Percentiles rank a stretch among this genome's conserved stretches.
Evolutionary conservation across 2,113 vertebrate genomes (phyloP).

Genomic region (Poeciliopsis retropinna): DNA sequence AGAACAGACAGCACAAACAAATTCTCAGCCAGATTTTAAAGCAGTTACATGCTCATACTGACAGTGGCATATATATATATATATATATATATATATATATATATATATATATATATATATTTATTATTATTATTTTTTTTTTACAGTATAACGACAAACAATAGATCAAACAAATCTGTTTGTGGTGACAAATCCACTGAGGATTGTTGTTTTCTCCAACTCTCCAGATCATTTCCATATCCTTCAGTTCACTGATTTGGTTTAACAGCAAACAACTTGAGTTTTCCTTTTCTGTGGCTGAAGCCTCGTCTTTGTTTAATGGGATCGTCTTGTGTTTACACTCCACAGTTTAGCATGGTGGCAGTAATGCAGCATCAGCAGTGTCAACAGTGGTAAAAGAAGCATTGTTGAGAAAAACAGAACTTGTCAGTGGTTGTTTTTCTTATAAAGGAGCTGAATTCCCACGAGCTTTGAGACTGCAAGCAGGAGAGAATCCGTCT

Average conservation of each 20-base stretch:
- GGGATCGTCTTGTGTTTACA: not conserved
- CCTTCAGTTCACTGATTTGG: slow-evolving; percentile 2
- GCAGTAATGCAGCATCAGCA: not conserved
- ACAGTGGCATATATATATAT: not conserved
- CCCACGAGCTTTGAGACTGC: not conserved
- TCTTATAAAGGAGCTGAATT: not conserved
- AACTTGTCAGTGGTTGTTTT: not conserved
- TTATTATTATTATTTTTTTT: no score
- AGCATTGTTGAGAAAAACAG: not conserved
- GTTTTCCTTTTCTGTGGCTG: not conserved
- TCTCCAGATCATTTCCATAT: slow-evolving; percentile 1
- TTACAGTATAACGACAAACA: not conserved
- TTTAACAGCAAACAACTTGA: slow-evolving; percentile 1
- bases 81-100: not conserved
- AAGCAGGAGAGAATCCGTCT: not conserved
- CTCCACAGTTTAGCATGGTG: not conserved
- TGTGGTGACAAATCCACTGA: slow-evolving; percentile 24
- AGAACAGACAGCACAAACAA: slow-evolving; percentile 1
- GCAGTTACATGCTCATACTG: not conserved
- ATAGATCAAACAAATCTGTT: slow-evolving; percentile 6
- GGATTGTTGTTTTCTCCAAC: not conserved
- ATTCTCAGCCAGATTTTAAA: not conserved
- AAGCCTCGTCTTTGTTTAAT: not conserved
- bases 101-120: no score
- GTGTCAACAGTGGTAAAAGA: not conserved